A percentile compares a stretch with the other conserved stretches of the same genome.
phyloP scores from a whole-genome alignment of 1,140 invertebrate genomes.

The Panagrolaimus sp. region DNA sequence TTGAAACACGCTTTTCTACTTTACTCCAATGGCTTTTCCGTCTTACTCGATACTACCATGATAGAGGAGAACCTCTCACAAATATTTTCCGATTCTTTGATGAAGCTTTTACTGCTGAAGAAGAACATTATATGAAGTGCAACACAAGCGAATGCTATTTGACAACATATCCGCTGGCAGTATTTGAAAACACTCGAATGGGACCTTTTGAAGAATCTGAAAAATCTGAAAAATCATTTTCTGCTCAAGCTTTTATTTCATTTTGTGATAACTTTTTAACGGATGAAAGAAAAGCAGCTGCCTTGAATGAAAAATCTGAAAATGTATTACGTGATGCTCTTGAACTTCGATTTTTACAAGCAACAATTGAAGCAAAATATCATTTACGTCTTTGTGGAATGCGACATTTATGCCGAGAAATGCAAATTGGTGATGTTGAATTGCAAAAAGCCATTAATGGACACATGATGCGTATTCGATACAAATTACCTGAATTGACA shows the following conservation, averaged over 20 bases:
- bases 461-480: neutral
- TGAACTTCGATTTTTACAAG: neutral
- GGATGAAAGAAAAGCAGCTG: neutral
- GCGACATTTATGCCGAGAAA: neutral
- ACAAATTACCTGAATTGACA: constrained; percentile 4
- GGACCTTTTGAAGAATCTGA: neutral
- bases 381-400: neutral
- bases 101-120: neutral
- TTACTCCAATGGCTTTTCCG: neutral
- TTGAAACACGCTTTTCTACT: neutral
- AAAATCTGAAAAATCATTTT: neutral
- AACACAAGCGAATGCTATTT: neutral
- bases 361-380: neutral
- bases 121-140: neutral
- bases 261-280: neutral
- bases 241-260: neutral
- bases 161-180: neutral
- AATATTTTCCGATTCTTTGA: neutral
- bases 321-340: neutral
- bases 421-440: neutral
- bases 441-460: neutral
- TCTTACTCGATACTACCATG: neutral
- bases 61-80: neutral
- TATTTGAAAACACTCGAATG: neutral
- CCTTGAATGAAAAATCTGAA: neutral